phyloP scores from a whole-genome alignment of 2,888 invertebrate genomes.

The Hartigia nigra region DNA sequence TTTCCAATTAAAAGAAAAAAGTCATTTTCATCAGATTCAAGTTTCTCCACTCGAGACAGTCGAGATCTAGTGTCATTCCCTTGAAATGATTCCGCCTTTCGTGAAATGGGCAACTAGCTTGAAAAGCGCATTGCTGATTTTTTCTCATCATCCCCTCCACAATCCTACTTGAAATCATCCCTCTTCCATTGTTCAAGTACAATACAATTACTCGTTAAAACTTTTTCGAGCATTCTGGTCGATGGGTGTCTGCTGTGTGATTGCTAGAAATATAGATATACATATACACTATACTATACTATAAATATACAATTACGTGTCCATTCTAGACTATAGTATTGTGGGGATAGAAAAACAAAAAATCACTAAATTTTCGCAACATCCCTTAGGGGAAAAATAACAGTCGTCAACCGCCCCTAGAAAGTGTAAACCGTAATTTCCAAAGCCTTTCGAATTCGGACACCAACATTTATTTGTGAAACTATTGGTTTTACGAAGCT shows the following conservation, averaged over 20 bases:
- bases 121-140: not conserved
- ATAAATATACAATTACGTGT: not conserved
- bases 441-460: not conserved
- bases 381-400: not conserved
- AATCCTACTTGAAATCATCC: not conserved
- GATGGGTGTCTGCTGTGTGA: not conserved
- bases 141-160: not conserved
- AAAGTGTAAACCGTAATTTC: not conserved
- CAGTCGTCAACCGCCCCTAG: not conserved
- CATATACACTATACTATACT: not conserved
- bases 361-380: not conserved
- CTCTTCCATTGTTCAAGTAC: not conserved
- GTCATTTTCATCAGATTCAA: not conserved
- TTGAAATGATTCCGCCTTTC: not conserved
- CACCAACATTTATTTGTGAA: not conserved
- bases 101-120: not conserved
- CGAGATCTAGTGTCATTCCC: not conserved
- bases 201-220: constrained; percentile 36
- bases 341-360: not conserved
- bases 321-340: not conserved
- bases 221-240: constrained; percentile 35
- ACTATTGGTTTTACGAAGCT: constrained; percentile 1
- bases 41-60: not conserved
- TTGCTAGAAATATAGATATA: not conserved
- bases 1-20: not conserved